A percentile compares a stretch with the other conserved stretches of the same genome.
phyloP scores from a whole-genome alignment of 2,888 invertebrate species.

The Cephus spinipes region DNA sequence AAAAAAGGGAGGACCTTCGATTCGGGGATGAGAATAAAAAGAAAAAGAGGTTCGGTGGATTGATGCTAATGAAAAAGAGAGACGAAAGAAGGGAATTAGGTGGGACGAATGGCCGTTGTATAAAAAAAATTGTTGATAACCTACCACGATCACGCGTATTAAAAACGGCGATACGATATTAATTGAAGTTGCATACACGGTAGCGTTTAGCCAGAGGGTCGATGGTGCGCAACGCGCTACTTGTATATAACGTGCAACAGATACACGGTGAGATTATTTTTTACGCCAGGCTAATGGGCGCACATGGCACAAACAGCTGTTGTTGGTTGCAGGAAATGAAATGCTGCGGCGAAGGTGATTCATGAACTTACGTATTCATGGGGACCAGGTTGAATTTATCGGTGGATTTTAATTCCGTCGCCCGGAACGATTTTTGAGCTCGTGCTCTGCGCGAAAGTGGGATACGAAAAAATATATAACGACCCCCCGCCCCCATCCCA shows the following conservation, averaged over 20 bases:
- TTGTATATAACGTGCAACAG: slow-evolving; percentile 46
- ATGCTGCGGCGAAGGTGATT: slow-evolving; percentile 41
- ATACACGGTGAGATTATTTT: slow-evolving; percentile 33
- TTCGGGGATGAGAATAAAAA: background rate
- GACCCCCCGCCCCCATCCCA: too few species aligned
- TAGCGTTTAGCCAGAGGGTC: background rate
- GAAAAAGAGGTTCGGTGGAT: background rate
- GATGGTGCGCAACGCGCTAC: background rate
- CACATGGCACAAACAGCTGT: slow-evolving; percentile 59
- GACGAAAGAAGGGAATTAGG: background rate
- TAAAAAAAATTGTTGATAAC: background rate
- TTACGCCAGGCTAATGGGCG: slow-evolving; percentile 37
- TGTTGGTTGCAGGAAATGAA: slow-evolving; percentile 58
- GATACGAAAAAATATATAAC: background rate
- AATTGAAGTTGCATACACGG: background rate
- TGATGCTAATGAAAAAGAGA: background rate
- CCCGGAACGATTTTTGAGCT: background rate
- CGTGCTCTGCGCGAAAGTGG: background rate
- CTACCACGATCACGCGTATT: background rate
- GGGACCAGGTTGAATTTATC: slow-evolving; percentile 15
- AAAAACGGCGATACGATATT: background rate
- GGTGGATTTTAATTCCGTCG: background rate
- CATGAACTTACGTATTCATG: slow-evolving; percentile 36
- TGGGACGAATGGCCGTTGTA: background rate
- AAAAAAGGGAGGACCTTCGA: background rate